Evolutionary conservation across 1,140 invertebrate genomes (phyloP), one percentile per base, ranked within the genome.

Genomic region (Sinonovacula constricta): DNA sequence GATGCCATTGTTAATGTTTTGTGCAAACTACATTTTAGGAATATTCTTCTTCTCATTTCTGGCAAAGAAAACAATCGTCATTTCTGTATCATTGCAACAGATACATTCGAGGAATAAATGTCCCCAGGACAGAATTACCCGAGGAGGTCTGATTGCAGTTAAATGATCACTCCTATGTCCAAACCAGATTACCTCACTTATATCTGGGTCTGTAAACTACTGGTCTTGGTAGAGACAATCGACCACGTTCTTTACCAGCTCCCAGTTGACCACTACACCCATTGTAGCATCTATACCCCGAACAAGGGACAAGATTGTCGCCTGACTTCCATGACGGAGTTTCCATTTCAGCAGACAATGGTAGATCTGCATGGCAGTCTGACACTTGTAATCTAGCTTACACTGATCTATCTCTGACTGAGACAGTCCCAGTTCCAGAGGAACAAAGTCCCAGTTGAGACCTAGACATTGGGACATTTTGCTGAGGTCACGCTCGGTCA

Each of bases 401-500:
- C 75, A 49, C 34, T 78, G 75, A 30, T 78, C 65, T 24, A 78
- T 70, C 3, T 57, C 39, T 1, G 45, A 54, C 28, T 78, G 65
- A 1, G 75, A n/a, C 1, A 78, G 5, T 5, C 75, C 75, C 5
- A 78, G 45, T 22, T 69, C 75, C n/a, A 78, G 56, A 5, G 56
- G 51, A 14, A 78, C 57, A 54, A 78, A 70, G 26, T 78, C 75
- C 75, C 75, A 78, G 49, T 78, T 78, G 36, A 62, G 62, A 5
- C 75, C 75, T 3, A 78, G 45, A 22, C 63, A 69, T 28, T 78
- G 66, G 3, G 66, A 56, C 33, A 78, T 78, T 31, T 45, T 59
- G 24, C 75, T 78, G 24, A 78, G 56, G 49, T 78, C 75, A n/a
- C 63, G 60, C 12, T 22, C 33, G 30, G 75, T 78, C 0, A 78